Base-by-base conservation (phyloP, 2,888 invertebrate species). In the Sphinx pinastri region DNA sequence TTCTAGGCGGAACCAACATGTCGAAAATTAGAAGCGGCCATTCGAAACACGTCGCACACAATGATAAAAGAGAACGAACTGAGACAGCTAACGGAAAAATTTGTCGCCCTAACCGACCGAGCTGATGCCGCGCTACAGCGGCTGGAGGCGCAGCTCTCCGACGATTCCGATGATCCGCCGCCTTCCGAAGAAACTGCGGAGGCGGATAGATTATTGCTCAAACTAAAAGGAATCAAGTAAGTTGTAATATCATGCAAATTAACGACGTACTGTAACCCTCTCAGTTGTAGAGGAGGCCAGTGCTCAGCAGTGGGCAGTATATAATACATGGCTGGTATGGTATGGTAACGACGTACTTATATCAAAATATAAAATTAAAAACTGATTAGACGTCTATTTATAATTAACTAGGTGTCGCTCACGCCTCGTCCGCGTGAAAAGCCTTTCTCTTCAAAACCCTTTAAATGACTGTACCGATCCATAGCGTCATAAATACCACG, bases 1-100 rank as follows among this genome's bases (percentile, higher is more conserved):
- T 71, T 63, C 75, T 77, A 94, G 93, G 80, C 79, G 67, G 94
- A 94, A 66, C 77, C 83, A 19, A 86, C 88, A 19, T 93, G 93
- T 76, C 85, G 90, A 70, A 87, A 91, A 31, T 81, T 94, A 16
- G 94, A 94, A 78, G 86, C 74, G 31, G 86, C 87, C 67, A 89
- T 93, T 74, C 88, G 89, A 2, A 94, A 94, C 76, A 84, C 86
- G 45, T 87, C 93, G 7, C 88, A 89, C 70, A 80, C 86, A 1
- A 81, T 85, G 5, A 81, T 91, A 68, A 93, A 89, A 77, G 93
- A 93, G 74, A 85, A 84, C 51, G 94, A 94, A 76, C 75, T 93
- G 45, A 88, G 90, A 70, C 91, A 91, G 75, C 79, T 94, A 58
- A 93, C 91, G 0, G 93, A 94, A 74, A 94, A 94, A 78, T 91